Percentiles rank a stretch among this genome's conserved stretches.
These are phyloP conservation scores for Myocastor coypus DNA, from an alignment of 2,113 vertebrate species.

Conservation along the genomic window DNA sequence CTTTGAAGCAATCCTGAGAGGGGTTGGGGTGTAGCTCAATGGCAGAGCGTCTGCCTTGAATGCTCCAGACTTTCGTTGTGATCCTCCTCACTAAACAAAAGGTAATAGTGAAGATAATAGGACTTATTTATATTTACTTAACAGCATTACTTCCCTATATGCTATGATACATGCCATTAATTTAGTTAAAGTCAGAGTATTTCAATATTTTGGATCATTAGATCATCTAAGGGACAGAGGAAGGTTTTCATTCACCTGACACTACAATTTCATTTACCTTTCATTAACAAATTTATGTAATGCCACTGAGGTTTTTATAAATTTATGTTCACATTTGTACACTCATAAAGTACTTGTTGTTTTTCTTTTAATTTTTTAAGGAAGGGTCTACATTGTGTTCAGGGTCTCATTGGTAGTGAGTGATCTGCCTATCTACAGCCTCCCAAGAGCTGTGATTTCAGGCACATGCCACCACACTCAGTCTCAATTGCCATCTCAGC, in stretches of 20 bases:
- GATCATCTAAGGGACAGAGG: background rate
- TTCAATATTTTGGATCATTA: background rate
- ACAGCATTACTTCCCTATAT: background rate
- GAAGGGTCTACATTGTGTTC: too few relatives aligned
- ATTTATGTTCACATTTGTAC: background rate
- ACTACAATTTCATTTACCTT: background rate
- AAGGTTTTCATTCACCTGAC: constrained; percentile 2
- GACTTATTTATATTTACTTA: background rate
- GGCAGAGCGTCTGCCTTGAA: background rate
- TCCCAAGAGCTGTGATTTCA: too few relatives aligned
- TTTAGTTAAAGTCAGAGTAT: constrained; percentile 25
- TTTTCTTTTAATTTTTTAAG: background rate
- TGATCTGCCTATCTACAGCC: too few relatives aligned
- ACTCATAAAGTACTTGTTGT: background rate
- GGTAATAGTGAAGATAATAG: background rate
- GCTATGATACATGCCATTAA: constrained; percentile 24
- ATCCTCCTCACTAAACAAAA: background rate
- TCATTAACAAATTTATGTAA: background rate
- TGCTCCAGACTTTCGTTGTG: background rate
- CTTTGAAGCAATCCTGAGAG: background rate
- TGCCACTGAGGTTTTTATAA: background rate
- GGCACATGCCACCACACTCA: too few relatives aligned
- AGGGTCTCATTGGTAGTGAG: too few relatives aligned
- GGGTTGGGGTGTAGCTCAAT: background rate
- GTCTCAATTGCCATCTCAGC: too few relatives aligned